A percentile compares a stretch with the other conserved stretches of the same genome.
phyloP scores from a whole-genome alignment of 1,140 invertebrate genomes.

The Dinothrombium tinctorium region DNA sequence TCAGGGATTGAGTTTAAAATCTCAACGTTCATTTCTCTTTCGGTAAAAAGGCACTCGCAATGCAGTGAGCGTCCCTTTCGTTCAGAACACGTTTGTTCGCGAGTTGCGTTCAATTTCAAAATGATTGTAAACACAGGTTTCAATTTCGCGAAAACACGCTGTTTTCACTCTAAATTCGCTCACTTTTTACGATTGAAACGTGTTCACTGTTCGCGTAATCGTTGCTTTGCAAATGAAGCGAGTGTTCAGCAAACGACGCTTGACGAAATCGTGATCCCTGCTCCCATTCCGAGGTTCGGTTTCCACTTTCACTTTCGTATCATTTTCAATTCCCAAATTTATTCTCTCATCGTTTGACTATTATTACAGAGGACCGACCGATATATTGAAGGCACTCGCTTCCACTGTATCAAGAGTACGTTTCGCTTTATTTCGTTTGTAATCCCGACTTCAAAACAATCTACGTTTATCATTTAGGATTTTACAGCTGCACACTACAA shows the following conservation, averaged over 20 bases:
- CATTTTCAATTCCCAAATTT: background rate
- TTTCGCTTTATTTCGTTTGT: constrained; percentile 1
- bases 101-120: too few relatives aligned
- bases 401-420: constrained; percentile 2
- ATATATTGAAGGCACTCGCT: constrained; percentile 5
- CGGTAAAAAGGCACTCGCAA: too few relatives aligned
- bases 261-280: background rate
- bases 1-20: background rate
- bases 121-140: too few relatives aligned
- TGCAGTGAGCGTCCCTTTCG: too few relatives aligned
- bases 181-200: too few relatives aligned
- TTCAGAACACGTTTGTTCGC: too few relatives aligned
- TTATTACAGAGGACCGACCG: background rate
- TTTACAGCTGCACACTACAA: constrained; percentile 56
- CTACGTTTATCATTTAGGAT: constrained; percentile 24
- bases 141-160: too few relatives aligned
- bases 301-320: background rate
- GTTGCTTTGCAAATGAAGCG: background rate
- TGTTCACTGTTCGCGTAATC: background rate
- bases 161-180: too few relatives aligned
- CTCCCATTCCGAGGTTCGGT: background rate
- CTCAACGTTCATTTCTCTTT: background rate
- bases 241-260: background rate
- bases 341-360: background rate
- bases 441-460: background rate